Percentiles rank a stretch among this genome's conserved stretches.
These are phyloP conservation scores for Drosophila lacertosa DNA, from an alignment of 1,140 invertebrate species.

Conservation along the genomic window DNA sequence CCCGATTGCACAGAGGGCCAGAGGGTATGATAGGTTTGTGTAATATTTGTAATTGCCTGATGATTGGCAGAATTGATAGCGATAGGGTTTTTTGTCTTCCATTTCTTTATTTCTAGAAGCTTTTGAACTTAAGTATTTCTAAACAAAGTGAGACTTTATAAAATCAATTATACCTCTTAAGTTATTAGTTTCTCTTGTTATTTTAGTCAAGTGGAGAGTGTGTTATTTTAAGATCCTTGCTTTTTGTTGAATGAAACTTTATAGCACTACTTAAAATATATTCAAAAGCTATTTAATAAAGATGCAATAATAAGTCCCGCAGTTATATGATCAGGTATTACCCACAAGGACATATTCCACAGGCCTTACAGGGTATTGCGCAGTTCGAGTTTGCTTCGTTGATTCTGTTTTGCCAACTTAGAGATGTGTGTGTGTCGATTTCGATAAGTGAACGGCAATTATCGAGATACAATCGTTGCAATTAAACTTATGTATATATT, in stretches of 20 bases:
- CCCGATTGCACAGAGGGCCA: slow-evolving; percentile 1
- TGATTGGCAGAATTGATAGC: not conserved
- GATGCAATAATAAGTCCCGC: no score
- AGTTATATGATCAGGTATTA: no score
- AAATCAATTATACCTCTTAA: no score
- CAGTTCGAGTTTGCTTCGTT: not conserved
- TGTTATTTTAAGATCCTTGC: no score
- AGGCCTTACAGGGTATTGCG: slow-evolving; percentile 5
- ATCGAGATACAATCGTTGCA: slow-evolving; percentile 46
- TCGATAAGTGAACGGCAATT: slow-evolving; percentile 52
- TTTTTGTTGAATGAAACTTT: no score
- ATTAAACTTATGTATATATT: slow-evolving; percentile 3
- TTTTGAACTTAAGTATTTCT: not conserved
- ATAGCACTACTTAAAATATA: no score
- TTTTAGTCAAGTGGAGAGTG: no score
- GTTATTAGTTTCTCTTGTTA: no score
- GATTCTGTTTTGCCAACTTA: slow-evolving; percentile 14
- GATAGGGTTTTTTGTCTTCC: not conserved
- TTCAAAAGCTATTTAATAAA: no score
- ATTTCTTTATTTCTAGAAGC: not conserved
- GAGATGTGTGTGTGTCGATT: slow-evolving; percentile 25
- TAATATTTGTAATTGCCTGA: slow-evolving; percentile 1
- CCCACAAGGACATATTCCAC: no score
- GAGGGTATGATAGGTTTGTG: slow-evolving; percentile 22
- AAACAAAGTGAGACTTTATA: no score